Evolutionary conservation across 1,140 invertebrate genomes (phyloP), one percentile per base, ranked within the genome.

Genomic region (Drosophila persimilis): DNA sequence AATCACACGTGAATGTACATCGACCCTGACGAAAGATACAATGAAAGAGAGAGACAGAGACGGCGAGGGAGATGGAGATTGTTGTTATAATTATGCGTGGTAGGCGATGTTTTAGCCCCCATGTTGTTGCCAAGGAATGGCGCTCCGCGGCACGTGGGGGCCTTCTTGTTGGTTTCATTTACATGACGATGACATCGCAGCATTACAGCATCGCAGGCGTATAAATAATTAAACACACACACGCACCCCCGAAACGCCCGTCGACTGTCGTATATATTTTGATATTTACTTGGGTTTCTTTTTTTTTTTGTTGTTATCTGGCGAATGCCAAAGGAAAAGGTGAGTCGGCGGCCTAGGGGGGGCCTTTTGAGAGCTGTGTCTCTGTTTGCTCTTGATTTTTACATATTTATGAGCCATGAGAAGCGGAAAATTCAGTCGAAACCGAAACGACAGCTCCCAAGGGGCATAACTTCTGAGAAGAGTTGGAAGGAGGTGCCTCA

Each of bases 141-240:
- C 50, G 63, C 44, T 56, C 50, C 50, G 29, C 2, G 29, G 2
- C 45, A 20, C 41, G 22, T 35, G 41, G 45, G 59, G 15, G 13
- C 15, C 66, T 71, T 48, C 52, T 56, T 26, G 13, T 24, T 65
- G 70, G 62, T 83, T 88, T 88, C 78, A 83, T 83, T 86, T 86
- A 88, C 83, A 76, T 83, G 66, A 88, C 53, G 83, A 81, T 88
- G 77, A 71, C 70, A 73, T 72, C 55, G 60, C 59, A 56, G 3
- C 31, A 73, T 72, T 47, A 52, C 59, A 56, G 3, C 31, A 35
- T 35, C 31, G 9, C 73, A 15, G 11, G 63, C 52, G 70, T 77
- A 88, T 83, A 83, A 88, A 88, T 88, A 88, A 86, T 86, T 88
- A 86, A 74, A 78, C 61, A 88, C 70, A 85, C 77, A 85, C 77